Evolutionary conservation across 2,113 vertebrate genomes (phyloP).

Genomic region (Alosa alosa): DNA sequence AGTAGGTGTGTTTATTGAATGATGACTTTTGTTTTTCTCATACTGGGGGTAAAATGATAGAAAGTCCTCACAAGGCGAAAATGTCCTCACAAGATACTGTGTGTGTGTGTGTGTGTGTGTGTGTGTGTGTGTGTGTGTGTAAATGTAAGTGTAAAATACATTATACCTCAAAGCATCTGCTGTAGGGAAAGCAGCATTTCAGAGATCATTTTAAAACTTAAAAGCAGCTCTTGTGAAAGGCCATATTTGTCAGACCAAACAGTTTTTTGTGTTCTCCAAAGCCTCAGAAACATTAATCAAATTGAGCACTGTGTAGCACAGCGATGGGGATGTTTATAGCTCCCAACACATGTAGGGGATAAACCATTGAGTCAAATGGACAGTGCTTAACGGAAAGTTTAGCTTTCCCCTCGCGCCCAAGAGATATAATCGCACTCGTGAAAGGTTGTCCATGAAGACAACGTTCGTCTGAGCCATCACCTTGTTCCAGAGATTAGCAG

Average conservation of each 20-base stretch:
- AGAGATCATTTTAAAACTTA: slow-evolving; percentile 33
- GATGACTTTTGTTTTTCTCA: neutral
- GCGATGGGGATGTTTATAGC: slow-evolving; percentile 35
- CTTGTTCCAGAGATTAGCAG: slow-evolving; percentile 58
- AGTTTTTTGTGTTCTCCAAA: slow-evolving; percentile 9
- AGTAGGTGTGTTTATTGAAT: neutral
- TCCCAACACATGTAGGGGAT: slow-evolving; percentile 30
- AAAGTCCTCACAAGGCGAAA: neutral
- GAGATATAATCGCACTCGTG: slow-evolving; percentile 52
- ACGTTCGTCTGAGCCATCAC: slow-evolving; percentile 61
- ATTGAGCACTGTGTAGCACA: slow-evolving; percentile 24
- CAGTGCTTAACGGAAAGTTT: slow-evolving; percentile 32
- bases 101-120: too few relatives aligned
- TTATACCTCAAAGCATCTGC: too few relatives aligned
- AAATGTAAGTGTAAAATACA: too few relatives aligned
- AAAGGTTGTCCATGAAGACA: slow-evolving; percentile 56
- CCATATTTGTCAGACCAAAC: slow-evolving; percentile 29
- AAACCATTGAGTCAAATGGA: slow-evolving; percentile 45
- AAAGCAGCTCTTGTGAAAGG: slow-evolving; percentile 26
- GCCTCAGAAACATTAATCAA: slow-evolving; percentile 33
- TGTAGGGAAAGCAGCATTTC: slow-evolving; percentile 12
- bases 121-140: too few relatives aligned
- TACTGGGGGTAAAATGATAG: neutral
- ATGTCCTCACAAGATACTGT: neutral
- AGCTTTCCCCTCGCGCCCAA: slow-evolving; percentile 35